phyloP scores from a whole-genome alignment of 2,113 vertebrate species.

The Gavia stellata region DNA sequence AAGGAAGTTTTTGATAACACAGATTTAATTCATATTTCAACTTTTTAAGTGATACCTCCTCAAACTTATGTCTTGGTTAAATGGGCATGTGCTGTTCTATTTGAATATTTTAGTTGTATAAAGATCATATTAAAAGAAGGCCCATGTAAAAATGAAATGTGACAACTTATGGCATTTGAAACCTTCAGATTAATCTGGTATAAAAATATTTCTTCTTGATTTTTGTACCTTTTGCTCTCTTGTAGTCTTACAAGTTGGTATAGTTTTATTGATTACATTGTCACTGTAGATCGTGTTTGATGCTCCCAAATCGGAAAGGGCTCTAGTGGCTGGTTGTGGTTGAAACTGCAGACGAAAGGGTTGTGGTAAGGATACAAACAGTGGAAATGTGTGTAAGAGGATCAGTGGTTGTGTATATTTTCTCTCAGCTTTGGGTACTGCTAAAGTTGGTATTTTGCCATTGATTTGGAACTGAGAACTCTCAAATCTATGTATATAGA shows the following conservation, averaged over 20 bases:
- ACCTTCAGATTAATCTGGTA: not conserved
- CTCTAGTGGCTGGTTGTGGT: slow-evolving; percentile 74
- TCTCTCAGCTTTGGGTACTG: slow-evolving; percentile 8
- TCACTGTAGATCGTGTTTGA: slow-evolving; percentile 68
- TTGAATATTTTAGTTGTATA: not conserved
- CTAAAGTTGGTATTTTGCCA: not conserved
- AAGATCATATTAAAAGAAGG: not conserved
- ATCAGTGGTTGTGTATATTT: slow-evolving; percentile 39
- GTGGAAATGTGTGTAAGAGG: slow-evolving; percentile 60
- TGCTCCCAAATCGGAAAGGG: slow-evolving; percentile 36
- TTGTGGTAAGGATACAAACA: slow-evolving; percentile 67
- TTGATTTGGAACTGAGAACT: not conserved
- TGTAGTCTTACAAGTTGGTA: not conserved
- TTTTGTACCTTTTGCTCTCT: not conserved
- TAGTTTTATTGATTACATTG: slow-evolving; percentile 70
- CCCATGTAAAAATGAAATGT: not conserved
- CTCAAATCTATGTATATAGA: not conserved
- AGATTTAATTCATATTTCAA: not conserved
- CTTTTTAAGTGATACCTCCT: not conserved
- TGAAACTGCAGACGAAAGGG: slow-evolving; percentile 62
- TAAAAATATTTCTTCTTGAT: not conserved
- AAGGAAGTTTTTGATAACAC: too few relatives aligned
- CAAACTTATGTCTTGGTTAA: not conserved
- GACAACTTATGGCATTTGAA: not conserved
- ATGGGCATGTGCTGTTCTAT: not conserved